phyloP scores from a whole-genome alignment of 2,113 vertebrate genomes.

The Coryphaenoides rupestris region DNA sequence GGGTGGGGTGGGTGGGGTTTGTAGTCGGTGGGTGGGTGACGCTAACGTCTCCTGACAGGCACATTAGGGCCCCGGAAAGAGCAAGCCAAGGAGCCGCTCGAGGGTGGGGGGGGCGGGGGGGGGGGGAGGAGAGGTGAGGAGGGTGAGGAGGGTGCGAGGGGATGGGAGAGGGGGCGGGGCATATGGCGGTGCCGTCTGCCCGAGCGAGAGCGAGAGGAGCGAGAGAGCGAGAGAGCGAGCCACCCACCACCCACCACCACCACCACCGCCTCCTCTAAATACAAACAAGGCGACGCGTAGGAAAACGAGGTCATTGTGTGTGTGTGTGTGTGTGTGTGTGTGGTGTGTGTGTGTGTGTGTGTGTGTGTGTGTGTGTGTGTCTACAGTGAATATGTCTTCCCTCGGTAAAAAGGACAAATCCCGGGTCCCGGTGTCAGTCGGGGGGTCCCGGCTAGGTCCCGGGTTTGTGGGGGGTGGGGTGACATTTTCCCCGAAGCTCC shows the following conservation, averaged over 20 bases:
- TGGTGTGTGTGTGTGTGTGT: conserved; percentile 33
- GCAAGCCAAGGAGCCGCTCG: conserved; percentile 85
- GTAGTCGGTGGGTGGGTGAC: conserved; percentile 77
- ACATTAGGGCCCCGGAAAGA: conserved; percentile 94
- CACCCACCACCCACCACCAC: conserved; percentile 16
- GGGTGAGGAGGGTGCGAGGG: too few relatives aligned
- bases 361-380: conserved; percentile 17
- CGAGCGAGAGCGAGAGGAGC: conserved; percentile 77
- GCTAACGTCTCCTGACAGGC: conserved; percentile 92
- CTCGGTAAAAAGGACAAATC: too few relatives aligned
- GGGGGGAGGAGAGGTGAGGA: too few relatives aligned
- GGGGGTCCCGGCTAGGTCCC: too few relatives aligned
- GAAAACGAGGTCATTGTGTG: not conserved
- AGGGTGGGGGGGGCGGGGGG: conserved; percentile 83
- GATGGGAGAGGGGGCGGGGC: conserved; percentile 86
- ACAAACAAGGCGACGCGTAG: conserved; percentile 59
- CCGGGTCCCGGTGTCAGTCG: too few relatives aligned
- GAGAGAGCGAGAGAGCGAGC: too few relatives aligned
- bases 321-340: conserved; percentile 20
- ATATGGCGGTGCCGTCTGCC: conserved; percentile 91
- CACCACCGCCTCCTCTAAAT: conserved; percentile 50
- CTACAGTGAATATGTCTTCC: conserved; percentile 22
- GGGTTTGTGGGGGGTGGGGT: too few relatives aligned
- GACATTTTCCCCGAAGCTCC: too few relatives aligned
- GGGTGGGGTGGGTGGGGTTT: conserved; percentile 16